phyloP scores from a whole-genome alignment of 2,113 vertebrate genomes.

The Perca schrenkii region DNA sequence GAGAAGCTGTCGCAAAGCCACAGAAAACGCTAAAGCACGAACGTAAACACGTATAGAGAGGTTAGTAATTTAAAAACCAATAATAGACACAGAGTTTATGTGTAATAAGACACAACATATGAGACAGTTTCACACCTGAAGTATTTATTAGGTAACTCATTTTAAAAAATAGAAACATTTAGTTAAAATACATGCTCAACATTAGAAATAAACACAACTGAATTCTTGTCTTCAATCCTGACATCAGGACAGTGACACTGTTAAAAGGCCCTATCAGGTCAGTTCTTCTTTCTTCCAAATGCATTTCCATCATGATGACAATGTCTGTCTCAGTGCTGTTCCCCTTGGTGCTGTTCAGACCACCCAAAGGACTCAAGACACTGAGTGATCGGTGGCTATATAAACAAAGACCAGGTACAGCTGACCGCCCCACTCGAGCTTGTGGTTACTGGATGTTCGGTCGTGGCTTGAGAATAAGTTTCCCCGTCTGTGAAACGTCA shows the following conservation, averaged over 20 bases:
- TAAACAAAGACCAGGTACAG: slow-evolving; percentile 9
- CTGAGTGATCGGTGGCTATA: background rate
- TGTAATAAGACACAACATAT: background rate
- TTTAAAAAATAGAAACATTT: slow-evolving; percentile 81
- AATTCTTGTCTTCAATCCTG: slow-evolving; percentile 60
- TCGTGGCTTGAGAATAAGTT: slow-evolving; percentile 97
- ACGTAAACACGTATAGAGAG: background rate
- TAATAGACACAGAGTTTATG: background rate
- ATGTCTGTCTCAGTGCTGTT: slow-evolving; percentile 16
- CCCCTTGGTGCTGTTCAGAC: background rate
- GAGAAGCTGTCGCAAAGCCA: slow-evolving; percentile 63
- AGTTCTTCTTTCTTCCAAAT: slow-evolving; percentile 33
- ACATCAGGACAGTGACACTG: slow-evolving; percentile 35
- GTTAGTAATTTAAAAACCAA: background rate
- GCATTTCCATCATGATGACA: slow-evolving; percentile 18
- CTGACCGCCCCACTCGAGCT: background rate
- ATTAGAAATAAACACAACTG: slow-evolving; percentile 68
- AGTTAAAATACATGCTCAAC: slow-evolving; percentile 76
- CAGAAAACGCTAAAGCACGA: too few species aligned
- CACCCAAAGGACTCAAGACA: background rate
- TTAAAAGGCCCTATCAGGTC: slow-evolving; percentile 46
- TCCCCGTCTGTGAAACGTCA: slow-evolving; percentile 91
- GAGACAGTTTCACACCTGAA: slow-evolving; percentile 10
- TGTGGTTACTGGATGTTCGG: slow-evolving; percentile 93
- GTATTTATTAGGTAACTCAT: slow-evolving; percentile 77